Conservation (phyloP, 2,888 invertebrate genomes). For the Pemphredon lugubris region DNA sequence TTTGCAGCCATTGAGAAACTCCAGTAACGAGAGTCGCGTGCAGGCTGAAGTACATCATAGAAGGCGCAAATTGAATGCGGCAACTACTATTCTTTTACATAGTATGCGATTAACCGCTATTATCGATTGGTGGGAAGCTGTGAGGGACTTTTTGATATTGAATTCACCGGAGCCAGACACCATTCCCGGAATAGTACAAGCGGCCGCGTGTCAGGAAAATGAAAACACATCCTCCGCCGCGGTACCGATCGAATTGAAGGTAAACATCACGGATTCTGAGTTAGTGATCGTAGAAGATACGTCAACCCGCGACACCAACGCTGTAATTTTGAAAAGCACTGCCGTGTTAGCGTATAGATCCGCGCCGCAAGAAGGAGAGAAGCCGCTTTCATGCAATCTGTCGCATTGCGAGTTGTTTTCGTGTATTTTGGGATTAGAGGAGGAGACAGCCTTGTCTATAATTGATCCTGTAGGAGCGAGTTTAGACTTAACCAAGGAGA, state of each 20-base stretch:
- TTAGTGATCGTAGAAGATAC: slow-evolving; percentile 96
- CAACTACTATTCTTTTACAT: slow-evolving; percentile 94
- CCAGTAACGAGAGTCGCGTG: slow-evolving; percentile 83
- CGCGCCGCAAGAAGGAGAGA: slow-evolving; percentile 84
- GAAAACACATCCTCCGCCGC: slow-evolving; percentile 58
- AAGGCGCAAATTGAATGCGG: slow-evolving; percentile 85
- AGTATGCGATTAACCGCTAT: slow-evolving; percentile 97
- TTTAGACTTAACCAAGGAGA: slow-evolving; percentile 84
- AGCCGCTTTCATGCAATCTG: slow-evolving; percentile 92
- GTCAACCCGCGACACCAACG: slow-evolving; percentile 93
- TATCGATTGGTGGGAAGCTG: slow-evolving; percentile 95
- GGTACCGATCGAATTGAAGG: slow-evolving; percentile 89
- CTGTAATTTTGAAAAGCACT: slow-evolving; percentile 95
- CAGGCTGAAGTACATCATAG: slow-evolving; percentile 90
- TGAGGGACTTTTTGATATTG: slow-evolving; percentile 89
- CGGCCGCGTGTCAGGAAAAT: slow-evolving; percentile 60
- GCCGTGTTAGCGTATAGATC: slow-evolving; percentile 92
- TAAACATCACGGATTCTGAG: slow-evolving; percentile 98
- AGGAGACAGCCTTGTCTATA: slow-evolving; percentile 96
- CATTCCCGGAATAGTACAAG: slow-evolving; percentile 56
- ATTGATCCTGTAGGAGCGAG: slow-evolving; percentile 95
- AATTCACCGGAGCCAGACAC: slow-evolving; percentile 77
- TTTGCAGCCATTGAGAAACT: slow-evolving; percentile 88
- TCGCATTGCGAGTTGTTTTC: slow-evolving; percentile 97
- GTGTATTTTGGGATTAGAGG: slow-evolving; percentile 93